A percentile compares a stretch with the other conserved stretches of the same genome.
phyloP scores from a whole-genome alignment of 2,797 vertebrate species.

The Tauraco hartlaubi region DNA sequence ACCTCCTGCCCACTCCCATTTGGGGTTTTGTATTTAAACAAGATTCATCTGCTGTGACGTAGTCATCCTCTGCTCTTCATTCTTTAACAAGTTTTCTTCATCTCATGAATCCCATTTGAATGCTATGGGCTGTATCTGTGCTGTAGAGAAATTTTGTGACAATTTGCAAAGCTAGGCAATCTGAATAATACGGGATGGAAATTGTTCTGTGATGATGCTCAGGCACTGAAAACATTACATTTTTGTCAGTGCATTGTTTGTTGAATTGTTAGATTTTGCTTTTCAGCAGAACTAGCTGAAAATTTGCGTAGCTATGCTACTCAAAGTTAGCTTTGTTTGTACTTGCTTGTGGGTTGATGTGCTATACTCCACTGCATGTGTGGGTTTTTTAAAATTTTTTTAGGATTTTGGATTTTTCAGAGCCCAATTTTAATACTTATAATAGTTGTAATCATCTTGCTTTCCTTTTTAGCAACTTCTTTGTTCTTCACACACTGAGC shows the following conservation, averaged over 20 bases:
- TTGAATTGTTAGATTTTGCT: background rate
- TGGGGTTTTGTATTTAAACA: background rate
- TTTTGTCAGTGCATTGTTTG: background rate
- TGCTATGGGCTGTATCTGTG: background rate
- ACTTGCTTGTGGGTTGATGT: background rate
- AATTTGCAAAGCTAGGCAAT: background rate
- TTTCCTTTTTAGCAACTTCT: background rate
- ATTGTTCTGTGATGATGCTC: background rate
- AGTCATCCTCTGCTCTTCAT: background rate
- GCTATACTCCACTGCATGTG: background rate
- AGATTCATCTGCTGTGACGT: background rate
- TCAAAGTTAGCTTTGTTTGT: background rate
- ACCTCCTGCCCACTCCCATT: rapidly evolving
- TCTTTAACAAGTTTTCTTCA: background rate
- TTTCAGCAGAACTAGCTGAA: background rate
- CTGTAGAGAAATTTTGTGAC: background rate
- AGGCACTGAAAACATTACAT: background rate
- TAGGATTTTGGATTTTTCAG: background rate
- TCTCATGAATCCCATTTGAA: background rate
- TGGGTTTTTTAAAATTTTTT: background rate
- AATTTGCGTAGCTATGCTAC: background rate
- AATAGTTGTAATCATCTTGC: background rate
- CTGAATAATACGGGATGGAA: rapidly evolving
- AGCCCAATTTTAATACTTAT: background rate
- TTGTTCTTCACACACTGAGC: background rate